phyloP scores from a whole-genome alignment of 2,888 invertebrate genomes.

The Thymelicus acteon region DNA sequence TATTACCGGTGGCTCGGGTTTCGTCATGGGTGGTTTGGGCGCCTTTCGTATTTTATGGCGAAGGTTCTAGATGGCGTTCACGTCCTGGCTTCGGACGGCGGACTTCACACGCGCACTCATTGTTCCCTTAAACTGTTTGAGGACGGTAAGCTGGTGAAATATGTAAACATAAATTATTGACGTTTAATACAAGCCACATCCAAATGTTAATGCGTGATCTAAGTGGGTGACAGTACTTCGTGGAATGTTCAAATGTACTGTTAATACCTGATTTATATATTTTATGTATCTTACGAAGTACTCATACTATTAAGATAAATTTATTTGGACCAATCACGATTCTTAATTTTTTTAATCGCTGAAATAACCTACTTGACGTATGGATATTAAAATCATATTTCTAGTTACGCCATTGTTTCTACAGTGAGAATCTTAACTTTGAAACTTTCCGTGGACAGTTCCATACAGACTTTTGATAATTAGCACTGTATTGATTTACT shows the following conservation, averaged over 20 bases:
- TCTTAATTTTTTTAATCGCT: too few relatives aligned
- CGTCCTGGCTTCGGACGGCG: not conserved
- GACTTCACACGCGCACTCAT: conserved; percentile 43
- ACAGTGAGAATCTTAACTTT: too few relatives aligned
- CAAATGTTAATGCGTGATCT: conserved; percentile 12
- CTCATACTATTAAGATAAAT: too few relatives aligned
- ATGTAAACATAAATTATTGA: conserved; percentile 37
- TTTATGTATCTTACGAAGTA: not conserved
- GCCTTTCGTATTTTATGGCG: conserved; percentile 50
- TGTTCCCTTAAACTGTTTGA: conserved; percentile 48
- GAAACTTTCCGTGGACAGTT: too few relatives aligned
- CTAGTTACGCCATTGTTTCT: too few relatives aligned
- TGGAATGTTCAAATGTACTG: conserved; percentile 5
- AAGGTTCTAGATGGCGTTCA: conserved; percentile 40
- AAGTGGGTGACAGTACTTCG: conserved; percentile 8
- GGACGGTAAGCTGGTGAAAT: conserved; percentile 36
- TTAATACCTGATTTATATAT: conserved; percentile 9
- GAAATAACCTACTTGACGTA: too few relatives aligned
- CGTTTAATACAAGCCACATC: conserved; percentile 18
- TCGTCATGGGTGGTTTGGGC: conserved; percentile 77
- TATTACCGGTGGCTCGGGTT: conserved; percentile 70
- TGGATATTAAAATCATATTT: too few relatives aligned
- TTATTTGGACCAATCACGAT: too few relatives aligned
- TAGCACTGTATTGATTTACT: too few relatives aligned
- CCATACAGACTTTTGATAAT: too few relatives aligned